A percentile compares a stretch with the other conserved stretches of the same genome.
Evolutionary conservation across 2,113 vertebrate species (phyloP).

Genomic region (Campylomormyrus tamandua): DNA sequence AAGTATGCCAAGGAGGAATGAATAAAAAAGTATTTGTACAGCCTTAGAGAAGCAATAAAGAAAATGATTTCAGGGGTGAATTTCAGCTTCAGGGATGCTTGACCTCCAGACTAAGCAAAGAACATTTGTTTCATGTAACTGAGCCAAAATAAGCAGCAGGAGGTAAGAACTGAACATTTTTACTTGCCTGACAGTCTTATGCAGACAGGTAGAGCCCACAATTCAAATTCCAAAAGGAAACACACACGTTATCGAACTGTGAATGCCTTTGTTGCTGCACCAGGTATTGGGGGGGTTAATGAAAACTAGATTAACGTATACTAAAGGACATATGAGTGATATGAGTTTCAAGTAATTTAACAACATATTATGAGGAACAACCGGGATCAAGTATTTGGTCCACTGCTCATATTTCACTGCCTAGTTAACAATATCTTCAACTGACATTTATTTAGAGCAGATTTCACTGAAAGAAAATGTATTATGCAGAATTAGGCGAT

Average conservation of each 20-base stretch:
- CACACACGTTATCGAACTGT: not conserved
- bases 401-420: not conserved
- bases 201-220: not conserved
- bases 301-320: not conserved
- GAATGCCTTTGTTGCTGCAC: not conserved
- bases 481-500: not conserved
- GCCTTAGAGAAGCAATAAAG: not conserved
- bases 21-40: not conserved
- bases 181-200: not conserved
- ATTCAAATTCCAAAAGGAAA: not conserved
- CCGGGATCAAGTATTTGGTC: not conserved
- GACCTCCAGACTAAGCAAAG: not conserved
- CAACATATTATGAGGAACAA: not conserved
- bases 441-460: not conserved
- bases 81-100: not conserved
- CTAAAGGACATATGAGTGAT: not conserved
- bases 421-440: not conserved
- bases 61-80: not conserved
- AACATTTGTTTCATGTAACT: not conserved
- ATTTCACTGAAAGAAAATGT: not conserved
- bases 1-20: not conserved
- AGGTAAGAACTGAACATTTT: not conserved
- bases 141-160: not conserved
- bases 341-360: not conserved
- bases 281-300: not conserved